These are phyloP conservation scores for Matsumurasca onukii DNA, from an alignment of 1,140 invertebrate genomes.

Conservation along the genomic window DNA sequence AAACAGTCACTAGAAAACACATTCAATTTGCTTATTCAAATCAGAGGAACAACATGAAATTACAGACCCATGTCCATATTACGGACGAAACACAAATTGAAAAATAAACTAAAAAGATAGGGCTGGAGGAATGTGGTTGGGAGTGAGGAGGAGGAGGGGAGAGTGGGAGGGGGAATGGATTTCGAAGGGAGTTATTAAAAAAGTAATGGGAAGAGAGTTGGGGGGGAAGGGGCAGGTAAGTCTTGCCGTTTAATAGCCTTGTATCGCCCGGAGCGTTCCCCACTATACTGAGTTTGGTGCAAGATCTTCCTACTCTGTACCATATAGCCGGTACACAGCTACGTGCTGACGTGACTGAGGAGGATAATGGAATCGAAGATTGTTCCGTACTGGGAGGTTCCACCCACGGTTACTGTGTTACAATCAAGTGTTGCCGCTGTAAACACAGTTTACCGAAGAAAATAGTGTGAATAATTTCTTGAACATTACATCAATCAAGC, in stretches of 20 bases:
- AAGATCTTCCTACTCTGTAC: not conserved
- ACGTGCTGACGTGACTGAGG: no score
- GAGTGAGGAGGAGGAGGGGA: no score
- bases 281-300: slow-evolving; percentile 7
- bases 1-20: no score
- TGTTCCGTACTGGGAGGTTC: no score
- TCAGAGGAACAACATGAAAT: slow-evolving; percentile 10
- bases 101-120: slow-evolving; percentile 26
- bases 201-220: slow-evolving; percentile 22
- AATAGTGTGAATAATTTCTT: no score
- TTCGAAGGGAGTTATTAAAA: slow-evolving; percentile 25
- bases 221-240: not conserved
- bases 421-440: no score
- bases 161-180: slow-evolving; percentile 22
- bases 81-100: slow-evolving; percentile 17
- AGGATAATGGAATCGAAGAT: no score
- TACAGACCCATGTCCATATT: slow-evolving; percentile 24
- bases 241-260: slow-evolving; percentile 20
- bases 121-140: slow-evolving; percentile 18
- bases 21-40: slow-evolving; percentile 26
- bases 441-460: no score
- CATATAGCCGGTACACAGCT: not conserved
- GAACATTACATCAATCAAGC: no score
- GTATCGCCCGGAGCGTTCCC: slow-evolving; percentile 4
- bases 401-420: no score